phyloP scores from a whole-genome alignment of 2,888 invertebrate genomes.

The Rhamnusium bicolor region DNA sequence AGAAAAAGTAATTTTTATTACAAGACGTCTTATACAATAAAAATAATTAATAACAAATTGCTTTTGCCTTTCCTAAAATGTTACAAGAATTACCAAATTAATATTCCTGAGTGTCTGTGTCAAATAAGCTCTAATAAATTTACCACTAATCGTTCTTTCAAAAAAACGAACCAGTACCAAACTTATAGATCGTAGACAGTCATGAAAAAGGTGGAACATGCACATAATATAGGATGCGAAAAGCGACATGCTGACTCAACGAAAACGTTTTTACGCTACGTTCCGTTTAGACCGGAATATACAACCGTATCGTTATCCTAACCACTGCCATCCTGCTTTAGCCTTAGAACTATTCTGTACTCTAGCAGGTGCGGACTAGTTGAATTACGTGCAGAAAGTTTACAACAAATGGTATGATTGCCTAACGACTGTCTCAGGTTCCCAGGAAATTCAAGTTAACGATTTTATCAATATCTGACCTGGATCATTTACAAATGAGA shows the following conservation, averaged over 20 bases:
- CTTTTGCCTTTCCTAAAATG: too few relatives aligned
- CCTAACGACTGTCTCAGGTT: slow-evolving; percentile 21
- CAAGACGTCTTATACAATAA: too few relatives aligned
- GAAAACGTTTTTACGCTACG: slow-evolving; percentile 48
- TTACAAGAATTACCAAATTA: too few relatives aligned
- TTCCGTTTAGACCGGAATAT: slow-evolving; percentile 48
- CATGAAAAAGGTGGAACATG: slow-evolving; percentile 41
- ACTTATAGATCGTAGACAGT: slow-evolving; percentile 14
- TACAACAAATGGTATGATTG: not conserved
- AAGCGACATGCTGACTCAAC: slow-evolving; percentile 50
- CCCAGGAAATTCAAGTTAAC: slow-evolving; percentile 27
- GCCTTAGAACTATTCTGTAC: not conserved
- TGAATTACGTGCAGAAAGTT: slow-evolving; percentile 34
- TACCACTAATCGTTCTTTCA: not conserved
- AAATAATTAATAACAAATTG: too few relatives aligned
- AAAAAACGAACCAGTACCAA: not conserved
- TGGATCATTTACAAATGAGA: not conserved
- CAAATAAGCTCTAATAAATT: not conserved
- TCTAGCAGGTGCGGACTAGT: slow-evolving; percentile 10
- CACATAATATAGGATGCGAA: slow-evolving; percentile 46
- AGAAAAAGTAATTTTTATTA: too few relatives aligned
- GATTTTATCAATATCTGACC: slow-evolving; percentile 13
- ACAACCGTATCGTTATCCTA: slow-evolving; percentile 46
- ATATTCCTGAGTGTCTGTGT: too few relatives aligned
- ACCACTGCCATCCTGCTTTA: slow-evolving; percentile 20